Base-by-base conservation (phyloP, 37 sponge, comb jelly and placozoan genomes). In the Amphimedon queenslandica region DNA sequence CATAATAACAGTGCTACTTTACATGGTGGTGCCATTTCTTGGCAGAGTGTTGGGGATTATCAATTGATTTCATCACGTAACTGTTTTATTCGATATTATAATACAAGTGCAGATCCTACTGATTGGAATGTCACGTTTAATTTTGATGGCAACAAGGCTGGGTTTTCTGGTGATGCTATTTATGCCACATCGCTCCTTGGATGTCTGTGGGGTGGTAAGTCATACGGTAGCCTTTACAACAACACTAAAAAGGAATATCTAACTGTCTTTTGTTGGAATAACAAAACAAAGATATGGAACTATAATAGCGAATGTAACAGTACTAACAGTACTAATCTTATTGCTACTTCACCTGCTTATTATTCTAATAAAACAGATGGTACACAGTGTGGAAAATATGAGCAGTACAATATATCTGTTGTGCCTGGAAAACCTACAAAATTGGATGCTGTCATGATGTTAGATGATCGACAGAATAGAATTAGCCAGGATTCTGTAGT, bases 11-110 rank as follows among this genome's bases (percentile, higher is more conserved):
- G 20, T 2, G 71, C 72, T 18, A 2, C 39, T 64, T 32, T 53
- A 20, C 5, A 69, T 25, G 73, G 73, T 32, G 76, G 71, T 21
- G 76, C 64, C 33, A 60, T 75, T 68, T 75, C 60, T 39, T 78
- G 55, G 30, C 29, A 58, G 2, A 39, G n/a, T 25, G 10, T 58
- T 4, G 70, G 71, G 16, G 63, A 47, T 29, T 60, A 79, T 1
- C 42, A 79, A 21, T 55, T 79, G 36, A 42, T 79, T 3, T 68
- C 80, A 23, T 70, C 71, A 2, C 58, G 80, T 2, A 67, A 66
- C 58, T 77, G 78, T 51, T 77, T 77, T 37, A 34, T 79, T 10
- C 39, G 71, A 40, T 79, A 79, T 40, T 25, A 33, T 40, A 71
- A 79, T 58, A 20, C 21, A 25, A 42, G 5, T 1, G 31, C 24